Percentiles rank a stretch among this genome's conserved stretches.
Conservation (phyloP, 2,888 invertebrate genomes). For the Icerya purchasi region DNA sequence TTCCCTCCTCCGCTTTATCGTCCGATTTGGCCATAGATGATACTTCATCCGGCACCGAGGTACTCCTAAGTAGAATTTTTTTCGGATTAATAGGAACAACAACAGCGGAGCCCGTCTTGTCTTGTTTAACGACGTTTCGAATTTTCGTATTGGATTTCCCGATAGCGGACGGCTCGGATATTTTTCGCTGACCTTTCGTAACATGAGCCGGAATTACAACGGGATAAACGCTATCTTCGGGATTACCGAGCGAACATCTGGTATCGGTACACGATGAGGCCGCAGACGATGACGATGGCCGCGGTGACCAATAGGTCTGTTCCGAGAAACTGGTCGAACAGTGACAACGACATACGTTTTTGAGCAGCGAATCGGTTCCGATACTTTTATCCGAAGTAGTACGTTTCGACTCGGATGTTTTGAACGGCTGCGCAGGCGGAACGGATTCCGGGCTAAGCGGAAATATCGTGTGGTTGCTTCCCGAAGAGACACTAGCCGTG, state of each 20-base stretch:
- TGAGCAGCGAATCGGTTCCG: no score
- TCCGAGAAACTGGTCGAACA: neutral
- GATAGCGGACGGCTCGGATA: conserved; percentile 5
- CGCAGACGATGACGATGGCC: neutral
- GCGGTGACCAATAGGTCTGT: neutral
- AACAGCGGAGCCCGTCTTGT: neutral
- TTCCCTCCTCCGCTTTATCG: neutral
- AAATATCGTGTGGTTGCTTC: conserved; percentile 2
- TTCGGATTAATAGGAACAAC: neutral
- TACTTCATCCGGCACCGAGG: conserved; percentile 8
- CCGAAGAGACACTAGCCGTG: neutral
- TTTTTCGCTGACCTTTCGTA: conserved; percentile 3
- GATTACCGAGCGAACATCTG: neutral
- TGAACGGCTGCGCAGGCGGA: neutral
- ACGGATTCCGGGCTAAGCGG: conserved; percentile 5
- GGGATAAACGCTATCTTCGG: neutral
- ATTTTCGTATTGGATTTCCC: neutral
- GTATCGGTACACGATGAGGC: neutral
- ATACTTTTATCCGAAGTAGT: neutral
- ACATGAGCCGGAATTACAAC: neutral
- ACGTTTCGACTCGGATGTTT: neutral
- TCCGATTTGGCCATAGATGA: neutral
- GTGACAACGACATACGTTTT: no score
- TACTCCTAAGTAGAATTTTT: conserved; percentile 4
- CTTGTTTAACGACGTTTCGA: neutral